Evolutionary conservation across 2,113 vertebrate genomes (phyloP), one percentile per base, ranked within the genome.

Genomic region (Poecile atricapillus): DNA sequence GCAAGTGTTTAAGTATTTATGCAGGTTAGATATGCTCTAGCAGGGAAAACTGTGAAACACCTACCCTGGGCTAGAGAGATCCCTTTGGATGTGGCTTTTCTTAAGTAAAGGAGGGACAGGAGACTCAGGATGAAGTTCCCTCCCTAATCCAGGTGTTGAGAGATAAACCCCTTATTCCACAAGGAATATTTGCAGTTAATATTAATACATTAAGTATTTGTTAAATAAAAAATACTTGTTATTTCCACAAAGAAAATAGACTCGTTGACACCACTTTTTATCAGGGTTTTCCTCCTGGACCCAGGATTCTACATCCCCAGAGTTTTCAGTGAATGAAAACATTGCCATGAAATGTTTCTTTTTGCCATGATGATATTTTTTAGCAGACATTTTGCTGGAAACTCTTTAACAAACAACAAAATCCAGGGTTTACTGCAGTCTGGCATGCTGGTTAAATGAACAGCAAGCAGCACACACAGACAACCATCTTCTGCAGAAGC

Each of bases 1-100:
- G 46, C 68, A 74, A 77, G 47, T 88, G 55, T 92, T 95, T 96
- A 97, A 96, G 71, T 91, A 96, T 97, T 96, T 95, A 94, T 95
- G 85, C 50, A 90, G 55, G 55, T 88, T 80, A 92, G 90, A 83
- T 43, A 73, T 0, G 7, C 33, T 65, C 20, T 16, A 64, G 49
- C 37, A 90, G 33, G 35, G 63, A 73, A 85, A 94, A 88, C 53
- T 76, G 67, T 83, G 74, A 83, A 83, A 90, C 46, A 74, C 18
- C 21, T 83, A 75, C 31, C 25, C n/a, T 62, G 55, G 37, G 39
- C 19, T 55, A 39, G 82, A 62, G 73, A 69, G 31, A 33, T 39
- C 23, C 20, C n/a, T 39, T 69, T 13, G 9, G 46, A 65, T 41
- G 53, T 33, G 37, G 31, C 56, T 89, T 76, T 92, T 43, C 31